Evolutionary conservation across 2,888 invertebrate species (phyloP).

Genomic region (Tolmerus cingulatus): DNA sequence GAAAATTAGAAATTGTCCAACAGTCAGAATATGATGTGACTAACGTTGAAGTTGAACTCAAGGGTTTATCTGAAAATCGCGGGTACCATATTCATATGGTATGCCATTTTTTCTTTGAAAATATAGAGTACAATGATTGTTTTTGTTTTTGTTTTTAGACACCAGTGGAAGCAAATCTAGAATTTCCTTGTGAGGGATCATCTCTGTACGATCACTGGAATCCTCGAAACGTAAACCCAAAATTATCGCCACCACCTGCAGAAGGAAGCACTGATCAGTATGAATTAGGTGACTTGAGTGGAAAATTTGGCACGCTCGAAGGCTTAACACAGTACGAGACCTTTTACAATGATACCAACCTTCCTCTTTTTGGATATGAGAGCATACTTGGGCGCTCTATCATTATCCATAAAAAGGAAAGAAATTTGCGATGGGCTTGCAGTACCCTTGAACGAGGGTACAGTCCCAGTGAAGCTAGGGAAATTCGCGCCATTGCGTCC

Average conservation of each 20-base stretch:
- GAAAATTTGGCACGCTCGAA: conserved; percentile 82
- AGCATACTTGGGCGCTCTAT: conserved; percentile 88
- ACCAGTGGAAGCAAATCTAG: conserved; percentile 81
- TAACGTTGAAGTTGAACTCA: conserved; percentile 78
- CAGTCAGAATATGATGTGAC: conserved; percentile 86
- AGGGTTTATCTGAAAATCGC: conserved; percentile 73
- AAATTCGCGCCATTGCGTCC: conserved; percentile 85
- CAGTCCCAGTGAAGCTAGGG: conserved; percentile 85
- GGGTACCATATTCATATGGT: conserved; percentile 87
- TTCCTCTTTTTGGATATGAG: conserved; percentile 82
- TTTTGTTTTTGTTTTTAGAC: conserved; percentile 68
- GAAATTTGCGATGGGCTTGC: conserved; percentile 80
- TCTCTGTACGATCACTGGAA: conserved; percentile 88
- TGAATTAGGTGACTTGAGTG: conserved; percentile 84
- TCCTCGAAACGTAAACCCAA: conserved; percentile 76
- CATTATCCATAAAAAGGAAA: conserved; percentile 77
- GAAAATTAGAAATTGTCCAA: conserved; percentile 83
- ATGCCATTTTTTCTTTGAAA: conserved; percentile 53
- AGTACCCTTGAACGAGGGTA: conserved; percentile 86
- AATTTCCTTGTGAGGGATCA: conserved; percentile 86
- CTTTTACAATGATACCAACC: conserved; percentile 79
- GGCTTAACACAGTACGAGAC: conserved; percentile 68
- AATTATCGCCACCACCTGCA: conserved; percentile 68
- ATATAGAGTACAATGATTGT: not conserved
- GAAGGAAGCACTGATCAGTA: conserved; percentile 85